Conservation (phyloP, 2,888 invertebrate genomes). For the Lochmaea crataegi region DNA sequence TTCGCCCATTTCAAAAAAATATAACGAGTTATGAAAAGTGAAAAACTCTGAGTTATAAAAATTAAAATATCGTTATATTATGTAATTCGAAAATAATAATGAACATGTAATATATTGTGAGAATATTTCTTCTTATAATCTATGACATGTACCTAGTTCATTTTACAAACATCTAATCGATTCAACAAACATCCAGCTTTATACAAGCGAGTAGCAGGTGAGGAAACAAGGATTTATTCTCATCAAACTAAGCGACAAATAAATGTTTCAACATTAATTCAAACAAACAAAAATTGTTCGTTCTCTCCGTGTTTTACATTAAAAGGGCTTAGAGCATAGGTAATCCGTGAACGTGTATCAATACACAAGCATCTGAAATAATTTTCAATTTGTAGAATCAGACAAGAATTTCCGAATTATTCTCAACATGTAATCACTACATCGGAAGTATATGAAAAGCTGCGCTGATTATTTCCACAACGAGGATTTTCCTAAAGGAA, state of each 20-base stretch:
- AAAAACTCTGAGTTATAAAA: too few relatives aligned
- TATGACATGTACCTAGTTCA: background rate
- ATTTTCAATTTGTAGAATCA: background rate
- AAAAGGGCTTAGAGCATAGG: background rate
- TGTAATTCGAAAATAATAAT: too few relatives aligned
- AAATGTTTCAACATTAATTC: background rate
- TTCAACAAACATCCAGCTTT: conserved; percentile 1
- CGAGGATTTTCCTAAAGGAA: too few relatives aligned
- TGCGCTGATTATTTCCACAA: background rate
- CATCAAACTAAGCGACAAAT: conserved; percentile 3
- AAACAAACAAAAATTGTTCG: conserved; percentile 5
- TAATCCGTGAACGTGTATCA: background rate
- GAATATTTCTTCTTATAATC: background rate
- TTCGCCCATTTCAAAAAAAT: too few relatives aligned
- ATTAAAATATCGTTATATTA: too few relatives aligned
- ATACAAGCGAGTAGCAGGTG: background rate
- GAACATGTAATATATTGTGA: too few relatives aligned
- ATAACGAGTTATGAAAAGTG: too few relatives aligned
- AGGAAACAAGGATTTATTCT: background rate
- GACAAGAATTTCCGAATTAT: background rate
- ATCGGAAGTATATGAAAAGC: background rate
- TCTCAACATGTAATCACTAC: background rate
- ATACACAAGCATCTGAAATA: background rate
- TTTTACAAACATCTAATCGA: background rate
- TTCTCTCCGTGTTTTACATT: background rate